phyloP scores from a whole-genome alignment of 2,888 invertebrate species.

The Minunthozetes semirufus region DNA sequence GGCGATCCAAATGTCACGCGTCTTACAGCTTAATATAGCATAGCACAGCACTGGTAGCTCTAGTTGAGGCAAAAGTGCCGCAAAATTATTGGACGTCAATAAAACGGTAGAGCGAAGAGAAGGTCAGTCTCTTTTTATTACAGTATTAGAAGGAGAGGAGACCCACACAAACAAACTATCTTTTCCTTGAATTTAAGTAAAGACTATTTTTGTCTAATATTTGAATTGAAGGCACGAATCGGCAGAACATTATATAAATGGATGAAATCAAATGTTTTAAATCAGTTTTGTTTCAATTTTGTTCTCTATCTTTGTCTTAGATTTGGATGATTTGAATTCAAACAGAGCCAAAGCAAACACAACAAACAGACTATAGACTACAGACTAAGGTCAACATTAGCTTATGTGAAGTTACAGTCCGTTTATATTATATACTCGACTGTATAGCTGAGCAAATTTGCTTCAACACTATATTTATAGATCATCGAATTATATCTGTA shows the following conservation, averaged over 20 bases:
- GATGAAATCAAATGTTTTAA: not conserved
- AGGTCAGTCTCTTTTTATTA: constrained; percentile 13
- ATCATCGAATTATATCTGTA: constrained; percentile 29
- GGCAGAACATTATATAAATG: not conserved
- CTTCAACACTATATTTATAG: constrained; percentile 23
- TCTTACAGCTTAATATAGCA: not conserved
- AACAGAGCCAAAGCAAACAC: constrained; percentile 13
- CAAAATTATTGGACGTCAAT: constrained; percentile 19
- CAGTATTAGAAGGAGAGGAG: not conserved
- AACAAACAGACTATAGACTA: not conserved
- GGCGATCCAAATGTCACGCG: not conserved
- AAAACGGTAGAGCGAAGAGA: not conserved
- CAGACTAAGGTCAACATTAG: constrained; percentile 23
- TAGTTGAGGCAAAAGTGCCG: constrained; percentile 18
- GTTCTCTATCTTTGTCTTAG: not conserved
- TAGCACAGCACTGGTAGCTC: not conserved
- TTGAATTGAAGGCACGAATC: not conserved
- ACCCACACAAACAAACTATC: not conserved
- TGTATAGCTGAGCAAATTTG: constrained; percentile 28
- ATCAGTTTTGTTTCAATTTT: constrained; percentile 14
- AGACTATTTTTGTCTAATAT: not conserved
- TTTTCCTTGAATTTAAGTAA: not conserved
- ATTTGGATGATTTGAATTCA: constrained; percentile 26
- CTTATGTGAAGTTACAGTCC: not conserved
- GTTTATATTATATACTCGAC: not conserved